These are phyloP conservation scores for Flexamia atlantica DNA, from an alignment of 2,888 invertebrate genomes.

Conservation along the genomic window DNA sequence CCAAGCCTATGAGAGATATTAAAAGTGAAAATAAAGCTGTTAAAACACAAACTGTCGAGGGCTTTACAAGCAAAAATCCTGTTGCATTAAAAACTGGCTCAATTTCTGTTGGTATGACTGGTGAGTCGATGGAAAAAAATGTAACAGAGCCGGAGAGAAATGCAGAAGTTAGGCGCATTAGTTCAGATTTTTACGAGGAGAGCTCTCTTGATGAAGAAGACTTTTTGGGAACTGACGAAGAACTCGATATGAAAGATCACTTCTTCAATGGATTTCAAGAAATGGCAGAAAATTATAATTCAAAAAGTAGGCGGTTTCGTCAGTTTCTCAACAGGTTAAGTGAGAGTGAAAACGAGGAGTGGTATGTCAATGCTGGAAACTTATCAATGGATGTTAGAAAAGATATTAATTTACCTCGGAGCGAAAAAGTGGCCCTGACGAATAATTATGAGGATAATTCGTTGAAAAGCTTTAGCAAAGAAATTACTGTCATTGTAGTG, in stretches of 20 bases:
- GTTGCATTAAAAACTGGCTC: background rate
- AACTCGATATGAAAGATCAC: conserved; percentile 27
- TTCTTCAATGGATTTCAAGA: conserved; percentile 43
- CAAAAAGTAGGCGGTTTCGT: conserved; percentile 27
- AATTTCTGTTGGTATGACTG: background rate
- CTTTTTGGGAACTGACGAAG: conserved; percentile 32
- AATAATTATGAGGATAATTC: background rate
- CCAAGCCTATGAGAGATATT: background rate
- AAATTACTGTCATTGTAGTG: background rate
- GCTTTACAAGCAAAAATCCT: background rate
- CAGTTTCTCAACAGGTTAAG: conserved; percentile 37
- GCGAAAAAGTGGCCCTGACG: background rate
- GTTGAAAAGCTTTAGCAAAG: background rate
- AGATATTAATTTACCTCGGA: background rate
- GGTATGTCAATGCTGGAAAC: conserved; percentile 44
- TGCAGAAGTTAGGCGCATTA: background rate
- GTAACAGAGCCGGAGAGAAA: background rate
- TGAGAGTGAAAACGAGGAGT: conserved; percentile 53
- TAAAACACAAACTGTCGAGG: background rate
- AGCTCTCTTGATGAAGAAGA: conserved; percentile 28
- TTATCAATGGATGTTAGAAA: conserved; percentile 35
- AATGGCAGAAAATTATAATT: background rate
- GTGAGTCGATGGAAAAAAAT: background rate
- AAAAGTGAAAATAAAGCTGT: background rate
- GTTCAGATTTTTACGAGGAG: conserved; percentile 9